Evolutionary conservation across 2,888 invertebrate genomes (phyloP).

Genomic region (Mythimna lalbum): DNA sequence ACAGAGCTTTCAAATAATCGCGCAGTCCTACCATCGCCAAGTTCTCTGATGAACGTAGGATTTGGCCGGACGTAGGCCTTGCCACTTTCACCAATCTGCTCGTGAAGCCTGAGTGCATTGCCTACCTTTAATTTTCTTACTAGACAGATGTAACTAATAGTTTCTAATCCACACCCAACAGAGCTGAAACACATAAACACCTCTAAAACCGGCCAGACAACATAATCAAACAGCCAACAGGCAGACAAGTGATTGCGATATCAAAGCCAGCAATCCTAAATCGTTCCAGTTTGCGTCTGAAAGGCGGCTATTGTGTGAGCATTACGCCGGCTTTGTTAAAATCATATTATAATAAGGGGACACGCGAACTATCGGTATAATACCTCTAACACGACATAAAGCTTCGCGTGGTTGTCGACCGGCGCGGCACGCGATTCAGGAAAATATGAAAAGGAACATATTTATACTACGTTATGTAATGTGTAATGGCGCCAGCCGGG

Average conservation of each 20-base stretch:
- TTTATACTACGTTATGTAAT: slow-evolving; percentile 49
- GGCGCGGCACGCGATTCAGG: slow-evolving; percentile 76
- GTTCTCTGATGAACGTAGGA: background rate
- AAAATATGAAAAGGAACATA: slow-evolving; percentile 68
- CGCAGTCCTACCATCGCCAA: background rate
- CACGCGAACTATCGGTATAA: slow-evolving; percentile 87
- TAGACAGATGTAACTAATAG: background rate
- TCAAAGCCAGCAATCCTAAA: slow-evolving; percentile 74
- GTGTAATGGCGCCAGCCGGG: background rate
- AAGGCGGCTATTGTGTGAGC: slow-evolving; percentile 83
- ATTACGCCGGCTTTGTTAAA: slow-evolving; percentile 85
- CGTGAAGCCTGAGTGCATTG: background rate
- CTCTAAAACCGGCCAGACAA: slow-evolving; percentile 38
- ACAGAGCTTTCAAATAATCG: no score
- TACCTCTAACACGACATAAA: slow-evolving; percentile 75
- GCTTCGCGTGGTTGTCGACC: slow-evolving; percentile 73
- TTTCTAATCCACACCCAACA: background rate
- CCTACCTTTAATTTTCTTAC: background rate
- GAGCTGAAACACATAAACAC: slow-evolving; percentile 14
- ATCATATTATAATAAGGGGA: slow-evolving; percentile 85
- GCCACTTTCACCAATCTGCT: background rate
- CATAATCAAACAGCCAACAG: slow-evolving; percentile 47
- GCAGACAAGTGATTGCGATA: slow-evolving; percentile 66
- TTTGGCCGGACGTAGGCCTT: background rate
- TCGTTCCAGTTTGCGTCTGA: slow-evolving; percentile 82